These are phyloP conservation scores for Drosophila murphyi DNA, from an alignment of 1,140 invertebrate species.

Conservation along the genomic window DNA sequence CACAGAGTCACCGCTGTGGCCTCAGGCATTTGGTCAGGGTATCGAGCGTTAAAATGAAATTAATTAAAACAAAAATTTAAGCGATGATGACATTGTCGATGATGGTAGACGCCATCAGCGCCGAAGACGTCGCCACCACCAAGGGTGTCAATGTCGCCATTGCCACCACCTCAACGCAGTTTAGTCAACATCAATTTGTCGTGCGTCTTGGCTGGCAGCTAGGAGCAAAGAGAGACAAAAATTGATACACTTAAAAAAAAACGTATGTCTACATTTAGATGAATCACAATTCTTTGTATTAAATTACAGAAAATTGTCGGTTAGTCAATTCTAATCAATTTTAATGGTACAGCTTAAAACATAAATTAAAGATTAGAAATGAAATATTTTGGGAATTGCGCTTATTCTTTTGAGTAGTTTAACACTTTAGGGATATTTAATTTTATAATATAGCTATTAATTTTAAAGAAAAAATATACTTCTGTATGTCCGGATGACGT, in stretches of 20 bases:
- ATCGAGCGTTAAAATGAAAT: slow-evolving; percentile 63
- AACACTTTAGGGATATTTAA: no score
- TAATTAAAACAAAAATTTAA: slow-evolving; percentile 69
- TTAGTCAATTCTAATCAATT: no score
- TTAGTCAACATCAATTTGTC: slow-evolving; percentile 51
- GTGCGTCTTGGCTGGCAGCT: slow-evolving; percentile 17
- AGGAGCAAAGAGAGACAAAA: background rate
- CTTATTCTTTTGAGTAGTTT: no score
- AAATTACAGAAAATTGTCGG: no score
- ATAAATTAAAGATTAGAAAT: no score
- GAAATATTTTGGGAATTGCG: no score
- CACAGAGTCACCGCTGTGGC: background rate
- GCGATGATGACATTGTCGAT: slow-evolving; percentile 42
- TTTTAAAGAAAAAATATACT: no score
- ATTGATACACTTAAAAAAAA: slow-evolving; percentile 1
- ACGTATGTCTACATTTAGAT: no score
- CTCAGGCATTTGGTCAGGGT: slow-evolving; percentile 17
- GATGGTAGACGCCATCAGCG: slow-evolving; percentile 1
- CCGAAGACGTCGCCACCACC: slow-evolving; percentile 48
- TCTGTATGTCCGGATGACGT: no score
- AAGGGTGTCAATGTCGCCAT: slow-evolving; percentile 56
- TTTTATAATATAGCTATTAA: no score
- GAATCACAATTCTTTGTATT: no score
- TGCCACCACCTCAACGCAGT: slow-evolving; percentile 29
- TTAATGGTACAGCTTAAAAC: no score